Evolutionary conservation across 2,888 invertebrate genomes (phyloP).

Genomic region (Drosophila kambysellisi): DNA sequence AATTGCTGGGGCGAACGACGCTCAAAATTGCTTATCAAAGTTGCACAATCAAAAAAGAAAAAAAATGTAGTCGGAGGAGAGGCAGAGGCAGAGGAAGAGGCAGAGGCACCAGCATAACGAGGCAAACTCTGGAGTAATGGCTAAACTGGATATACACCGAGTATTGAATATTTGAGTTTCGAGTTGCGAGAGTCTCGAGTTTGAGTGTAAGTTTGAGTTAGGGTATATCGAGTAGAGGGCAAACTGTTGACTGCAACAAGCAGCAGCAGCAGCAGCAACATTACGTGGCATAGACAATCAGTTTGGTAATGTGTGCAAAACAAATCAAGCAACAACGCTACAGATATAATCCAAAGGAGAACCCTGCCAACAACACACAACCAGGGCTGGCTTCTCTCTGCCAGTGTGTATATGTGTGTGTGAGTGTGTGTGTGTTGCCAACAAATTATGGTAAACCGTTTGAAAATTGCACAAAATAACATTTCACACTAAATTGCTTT

Average conservation of each 20-base stretch:
- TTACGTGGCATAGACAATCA: conserved; percentile 75
- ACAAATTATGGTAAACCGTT: neutral
- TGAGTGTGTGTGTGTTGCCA: neutral
- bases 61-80: neutral
- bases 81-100: conserved; percentile 26
- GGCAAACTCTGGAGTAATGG: conserved; percentile 45
- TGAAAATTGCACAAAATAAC: neutral
- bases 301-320: conserved; percentile 79
- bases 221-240: conserved; percentile 16
- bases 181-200: conserved; percentile 10
- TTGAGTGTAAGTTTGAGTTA: conserved; percentile 11
- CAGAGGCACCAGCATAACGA: conserved; percentile 70
- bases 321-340: conserved; percentile 73
- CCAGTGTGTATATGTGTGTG: neutral
- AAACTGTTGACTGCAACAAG: conserved; percentile 53
- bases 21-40: conserved; percentile 74
- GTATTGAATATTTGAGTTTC: conserved; percentile 33
- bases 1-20: conserved; percentile 46
- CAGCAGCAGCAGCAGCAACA: conserved; percentile 10
- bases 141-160: conserved; percentile 19
- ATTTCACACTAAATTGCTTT: conserved; percentile 6
- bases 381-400: conserved; percentile 40
- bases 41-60: conserved; percentile 69
- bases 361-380: conserved; percentile 23
- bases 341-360: conserved; percentile 73